Evolutionary conservation across 2,797 vertebrate species (phyloP).

Genomic region (Diplodus sargus): DNA sequence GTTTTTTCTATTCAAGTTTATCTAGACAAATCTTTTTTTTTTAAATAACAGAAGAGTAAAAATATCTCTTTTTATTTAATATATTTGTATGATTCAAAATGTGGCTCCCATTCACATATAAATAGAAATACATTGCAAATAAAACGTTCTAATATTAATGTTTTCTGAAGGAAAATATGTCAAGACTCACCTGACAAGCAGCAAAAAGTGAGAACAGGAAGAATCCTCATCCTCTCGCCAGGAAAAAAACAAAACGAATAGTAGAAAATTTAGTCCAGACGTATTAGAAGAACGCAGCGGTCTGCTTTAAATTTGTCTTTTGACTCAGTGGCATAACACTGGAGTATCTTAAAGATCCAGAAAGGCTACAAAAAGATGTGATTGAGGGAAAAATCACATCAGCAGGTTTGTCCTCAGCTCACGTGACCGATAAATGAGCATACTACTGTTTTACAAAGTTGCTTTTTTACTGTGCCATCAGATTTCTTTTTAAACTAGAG

Average conservation of each 20-base stretch:
- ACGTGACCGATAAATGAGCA: slow-evolving; percentile 23
- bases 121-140: neutral
- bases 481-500: slow-evolving; percentile 4
- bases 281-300: neutral
- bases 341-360: neutral
- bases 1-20: too few species aligned
- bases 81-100: too few species aligned
- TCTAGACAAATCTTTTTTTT: too few species aligned
- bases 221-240: slow-evolving; percentile 58
- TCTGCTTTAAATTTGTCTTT: slow-evolving; percentile 30
- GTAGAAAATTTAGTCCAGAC: neutral
- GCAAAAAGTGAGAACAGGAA: slow-evolving; percentile 38
- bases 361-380: slow-evolving; percentile 25
- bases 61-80: too few species aligned
- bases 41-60: too few species aligned
- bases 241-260: slow-evolving; percentile 9
- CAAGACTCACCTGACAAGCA: slow-evolving; percentile 68
- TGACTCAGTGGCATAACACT: slow-evolving; percentile 27
- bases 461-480: neutral
- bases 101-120: neutral
- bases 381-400: slow-evolving; percentile 11
- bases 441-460: neutral
- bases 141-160: neutral
- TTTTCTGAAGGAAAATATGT: neutral
- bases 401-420: slow-evolving; percentile 20